These are phyloP conservation scores for Lytechinus pictus DNA, from an alignment of 35 echinoderm and acorn worm genomes.

Conservation along the genomic window DNA sequence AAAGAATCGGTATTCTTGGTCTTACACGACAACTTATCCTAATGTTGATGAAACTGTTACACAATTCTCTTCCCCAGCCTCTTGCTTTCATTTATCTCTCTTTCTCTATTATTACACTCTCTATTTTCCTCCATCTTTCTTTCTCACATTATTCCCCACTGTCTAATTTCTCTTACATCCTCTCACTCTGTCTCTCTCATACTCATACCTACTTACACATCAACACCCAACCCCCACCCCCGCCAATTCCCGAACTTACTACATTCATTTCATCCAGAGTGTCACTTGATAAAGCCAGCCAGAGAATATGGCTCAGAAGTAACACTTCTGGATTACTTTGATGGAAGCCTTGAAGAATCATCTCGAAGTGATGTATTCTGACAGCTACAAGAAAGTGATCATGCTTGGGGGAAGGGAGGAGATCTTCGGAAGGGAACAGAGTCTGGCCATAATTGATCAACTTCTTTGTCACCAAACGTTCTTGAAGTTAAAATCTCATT, in stretches of 20 bases:
- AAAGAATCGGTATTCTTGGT: no score
- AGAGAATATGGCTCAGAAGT: not conserved
- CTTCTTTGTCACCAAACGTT: not conserved
- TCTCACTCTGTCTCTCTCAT: not conserved
- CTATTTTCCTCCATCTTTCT: not conserved
- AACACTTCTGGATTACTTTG: not conserved
- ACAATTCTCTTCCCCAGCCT: no score
- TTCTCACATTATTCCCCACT: not conserved
- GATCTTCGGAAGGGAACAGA: not conserved
- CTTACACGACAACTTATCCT: no score
- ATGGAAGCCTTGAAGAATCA: not conserved
- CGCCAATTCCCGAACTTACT: not conserved
- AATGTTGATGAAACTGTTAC: no score
- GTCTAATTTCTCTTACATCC: not conserved
- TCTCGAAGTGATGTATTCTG: not conserved
- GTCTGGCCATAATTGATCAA: not conserved
- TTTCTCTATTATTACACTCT: not conserved
- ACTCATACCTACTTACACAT: not conserved
- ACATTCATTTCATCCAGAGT: not conserved
- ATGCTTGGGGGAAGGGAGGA: not conserved
- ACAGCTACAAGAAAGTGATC: not conserved
- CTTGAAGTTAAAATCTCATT: not conserved
- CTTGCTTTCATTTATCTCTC: no score
- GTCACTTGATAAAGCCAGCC: not conserved
- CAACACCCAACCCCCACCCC: not conserved